Evolutionary conservation across 2,113 vertebrate genomes (phyloP).

Genomic region (Phocoena sinus): DNA sequence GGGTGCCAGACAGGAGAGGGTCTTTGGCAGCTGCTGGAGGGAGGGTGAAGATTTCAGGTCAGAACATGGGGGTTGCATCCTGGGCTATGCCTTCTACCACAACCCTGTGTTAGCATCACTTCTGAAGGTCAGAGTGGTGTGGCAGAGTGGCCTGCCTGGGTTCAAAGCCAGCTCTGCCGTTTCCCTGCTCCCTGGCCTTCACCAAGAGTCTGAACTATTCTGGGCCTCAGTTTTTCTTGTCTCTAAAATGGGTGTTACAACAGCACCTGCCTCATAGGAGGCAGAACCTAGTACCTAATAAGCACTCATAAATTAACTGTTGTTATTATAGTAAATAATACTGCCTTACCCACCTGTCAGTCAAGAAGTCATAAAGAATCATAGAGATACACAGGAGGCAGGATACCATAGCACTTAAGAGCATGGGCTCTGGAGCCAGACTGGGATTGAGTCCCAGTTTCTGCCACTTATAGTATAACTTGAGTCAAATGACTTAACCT

Average conservation of each 20-base stretch:
- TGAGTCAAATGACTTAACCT: background rate
- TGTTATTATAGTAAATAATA: background rate
- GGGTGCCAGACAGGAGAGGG: background rate
- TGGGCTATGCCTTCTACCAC: background rate
- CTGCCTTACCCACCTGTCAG: too few species aligned
- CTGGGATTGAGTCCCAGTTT: background rate
- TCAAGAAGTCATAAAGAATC: background rate
- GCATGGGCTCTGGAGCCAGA: background rate
- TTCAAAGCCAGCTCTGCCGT: background rate
- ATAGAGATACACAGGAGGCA: fast-evolving
- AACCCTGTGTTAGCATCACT: background rate
- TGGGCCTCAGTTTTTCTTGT: background rate
- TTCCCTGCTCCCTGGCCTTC: background rate
- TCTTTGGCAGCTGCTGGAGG: background rate
- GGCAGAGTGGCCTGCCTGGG: background rate
- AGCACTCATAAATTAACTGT: background rate
- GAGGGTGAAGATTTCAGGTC: background rate
- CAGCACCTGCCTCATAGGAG: background rate
- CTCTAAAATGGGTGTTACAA: background rate
- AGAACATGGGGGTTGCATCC: fast-evolving
- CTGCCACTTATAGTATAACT: background rate
- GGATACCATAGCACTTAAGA: background rate
- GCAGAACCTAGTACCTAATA: background rate
- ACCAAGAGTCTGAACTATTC: background rate
- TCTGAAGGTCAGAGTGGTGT: background rate